Base-by-base conservation (phyloP, 2,888 invertebrate species). In the Acleris emargana region DNA sequence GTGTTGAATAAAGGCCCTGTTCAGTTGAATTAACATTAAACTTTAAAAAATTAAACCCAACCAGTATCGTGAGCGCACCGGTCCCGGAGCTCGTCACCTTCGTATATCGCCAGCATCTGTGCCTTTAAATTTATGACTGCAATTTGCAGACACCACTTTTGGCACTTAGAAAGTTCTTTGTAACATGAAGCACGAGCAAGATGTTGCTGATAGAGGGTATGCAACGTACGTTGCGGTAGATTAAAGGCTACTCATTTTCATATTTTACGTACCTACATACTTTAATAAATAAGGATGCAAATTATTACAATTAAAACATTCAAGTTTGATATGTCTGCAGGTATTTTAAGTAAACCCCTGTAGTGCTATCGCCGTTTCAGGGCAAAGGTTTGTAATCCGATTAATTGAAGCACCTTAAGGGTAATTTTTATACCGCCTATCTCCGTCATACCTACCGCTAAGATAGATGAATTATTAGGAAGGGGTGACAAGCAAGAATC, bases 1-100 rank as follows among this genome's bases (percentile, higher is more conserved):
- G 6, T 25, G 25, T 25, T 7, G 6, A 25, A 25, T 6, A 25
- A 1, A 6, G 25, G 25, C 25, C 25, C 25, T 25, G 13, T 38
- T 38, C 38, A 13, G 38, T 38, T 38, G 13, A 38, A 38, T 38
- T 38, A 38, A 38, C 2, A n/a, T n/a, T 9, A 18, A 32, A 16
- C 28, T 45, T 18, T 50, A 16, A 55, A 32, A 18, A 52, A 45
- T 60, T 28, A 47, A 61, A 54, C 9, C 61, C 18, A 45, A 22
- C 53, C 51, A 45, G 45, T 32, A 32, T 25, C 38, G 25, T 9
- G 25, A 55, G 11, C 47, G 18, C 69, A 63, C 70, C 71, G 59
- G 69, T 70, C 68, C 69, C 69, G 72, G 74, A 78, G 76, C 80
- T 76, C 76, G 76, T 80, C 82, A 81, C 78, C 79, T 78, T 43